Percentiles rank a stretch among this genome's conserved stretches.
Evolutionary conservation across 2,113 vertebrate genomes (phyloP).

Genomic region (Chloropsis hardwickii): DNA sequence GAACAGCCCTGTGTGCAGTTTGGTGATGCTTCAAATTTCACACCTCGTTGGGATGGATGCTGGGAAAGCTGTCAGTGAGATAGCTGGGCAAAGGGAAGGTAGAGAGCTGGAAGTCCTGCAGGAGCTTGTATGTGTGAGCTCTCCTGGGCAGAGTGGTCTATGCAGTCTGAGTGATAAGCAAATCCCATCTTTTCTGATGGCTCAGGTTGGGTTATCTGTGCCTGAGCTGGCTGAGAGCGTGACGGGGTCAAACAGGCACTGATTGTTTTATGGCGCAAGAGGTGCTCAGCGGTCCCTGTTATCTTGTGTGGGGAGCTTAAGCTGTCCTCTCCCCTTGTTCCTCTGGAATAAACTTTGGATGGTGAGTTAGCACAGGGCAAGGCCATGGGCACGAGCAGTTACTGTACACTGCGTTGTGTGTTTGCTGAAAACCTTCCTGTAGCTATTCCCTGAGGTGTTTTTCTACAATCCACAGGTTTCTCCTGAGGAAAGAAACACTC

Average conservation of each 20-base stretch:
- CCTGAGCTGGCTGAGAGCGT: background rate
- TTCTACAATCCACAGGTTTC: background rate
- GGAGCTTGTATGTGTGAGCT: background rate
- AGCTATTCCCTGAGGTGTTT: background rate
- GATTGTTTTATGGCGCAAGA: background rate
- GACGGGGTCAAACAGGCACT: accelerated
- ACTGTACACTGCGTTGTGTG: background rate
- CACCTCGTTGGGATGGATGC: background rate
- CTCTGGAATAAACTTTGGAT: background rate
- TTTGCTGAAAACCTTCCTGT: background rate
- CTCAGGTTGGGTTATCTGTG: background rate
- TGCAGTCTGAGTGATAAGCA: background rate
- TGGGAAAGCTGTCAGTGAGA: background rate
- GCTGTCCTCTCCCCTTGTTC: background rate
- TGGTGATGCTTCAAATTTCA: background rate
- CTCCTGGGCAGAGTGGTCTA: background rate
- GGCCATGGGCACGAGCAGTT: background rate
- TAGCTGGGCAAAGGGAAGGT: background rate
- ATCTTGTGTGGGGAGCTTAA: background rate
- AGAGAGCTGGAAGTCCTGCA: background rate
- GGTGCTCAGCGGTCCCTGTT: background rate
- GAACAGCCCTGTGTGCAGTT: background rate
- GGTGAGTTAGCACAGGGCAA: background rate
- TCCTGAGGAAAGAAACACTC: accelerated
- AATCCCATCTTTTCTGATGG: background rate